Evolutionary conservation across 2,888 invertebrate species (phyloP).

Genomic region (Phyllotreta striolata): DNA sequence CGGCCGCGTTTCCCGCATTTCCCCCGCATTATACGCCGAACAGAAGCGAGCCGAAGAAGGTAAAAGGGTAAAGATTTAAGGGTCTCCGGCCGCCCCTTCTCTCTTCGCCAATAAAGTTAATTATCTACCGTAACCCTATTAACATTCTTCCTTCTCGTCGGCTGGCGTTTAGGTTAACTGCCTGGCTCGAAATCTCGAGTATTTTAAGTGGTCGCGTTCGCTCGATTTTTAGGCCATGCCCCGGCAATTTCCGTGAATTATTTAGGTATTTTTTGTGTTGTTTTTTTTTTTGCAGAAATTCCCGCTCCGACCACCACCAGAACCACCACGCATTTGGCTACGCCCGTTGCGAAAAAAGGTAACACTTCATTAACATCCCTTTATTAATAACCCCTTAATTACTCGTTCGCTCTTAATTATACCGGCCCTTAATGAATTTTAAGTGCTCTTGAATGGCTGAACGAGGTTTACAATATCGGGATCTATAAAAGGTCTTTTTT

Average conservation of each 20-base stretch:
- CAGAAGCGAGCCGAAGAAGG: too few relatives aligned
- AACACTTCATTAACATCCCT: conserved; percentile 46
- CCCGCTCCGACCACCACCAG: conserved; percentile 83
- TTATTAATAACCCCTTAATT: background rate
- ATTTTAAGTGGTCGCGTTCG: conserved; percentile 9
- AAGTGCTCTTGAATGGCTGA: background rate
- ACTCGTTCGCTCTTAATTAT: background rate
- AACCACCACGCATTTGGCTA: conserved; percentile 68
- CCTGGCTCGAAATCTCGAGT: conserved; percentile 10
- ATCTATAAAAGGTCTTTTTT: too few relatives aligned
- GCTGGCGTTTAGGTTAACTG: conserved; percentile 21
- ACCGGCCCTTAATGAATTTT: background rate
- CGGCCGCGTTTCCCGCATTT: too few relatives aligned
- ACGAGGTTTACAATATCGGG: too few relatives aligned
- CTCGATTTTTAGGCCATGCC: background rate
- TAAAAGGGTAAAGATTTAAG: conserved; percentile 1
- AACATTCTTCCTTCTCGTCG: conserved; percentile 28
- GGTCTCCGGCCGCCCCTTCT: conserved; percentile 15
- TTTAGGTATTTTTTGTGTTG: too few relatives aligned
- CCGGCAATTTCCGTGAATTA: too few relatives aligned
- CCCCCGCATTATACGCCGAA: too few relatives aligned
- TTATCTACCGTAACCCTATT: conserved; percentile 28
- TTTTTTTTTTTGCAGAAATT: conserved; percentile 71
- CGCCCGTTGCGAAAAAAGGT: conserved; percentile 73
- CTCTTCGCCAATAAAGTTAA: conserved; percentile 28